Evolutionary conservation across 1,140 invertebrate species (phyloP).

Genomic region (Leptonema lineaticorne): DNA sequence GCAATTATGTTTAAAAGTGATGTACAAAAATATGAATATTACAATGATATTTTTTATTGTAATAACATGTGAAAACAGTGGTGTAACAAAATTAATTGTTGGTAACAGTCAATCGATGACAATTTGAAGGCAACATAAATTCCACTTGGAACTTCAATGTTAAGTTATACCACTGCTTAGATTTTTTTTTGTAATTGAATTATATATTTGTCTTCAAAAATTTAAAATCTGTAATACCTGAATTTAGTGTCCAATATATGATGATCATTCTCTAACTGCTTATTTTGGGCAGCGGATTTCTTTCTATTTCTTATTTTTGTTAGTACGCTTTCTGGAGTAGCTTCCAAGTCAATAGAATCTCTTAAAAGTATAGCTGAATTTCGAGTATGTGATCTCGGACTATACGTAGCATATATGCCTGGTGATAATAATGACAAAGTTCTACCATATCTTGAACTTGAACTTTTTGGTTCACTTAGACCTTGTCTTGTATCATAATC

Average conservation of each 20-base stretch:
- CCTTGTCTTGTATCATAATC: constrained; percentile 46
- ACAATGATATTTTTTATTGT: too few relatives aligned
- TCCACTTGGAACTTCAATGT: too few relatives aligned
- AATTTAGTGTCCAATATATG: constrained; percentile 38
- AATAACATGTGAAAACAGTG: too few relatives aligned
- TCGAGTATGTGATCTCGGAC: constrained; percentile 49
- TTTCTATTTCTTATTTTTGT: constrained; percentile 55
- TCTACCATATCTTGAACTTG: constrained; percentile 51
- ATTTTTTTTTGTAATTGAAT: neutral
- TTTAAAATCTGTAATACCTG: constrained; percentile 28
- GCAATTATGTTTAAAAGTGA: too few relatives aligned
- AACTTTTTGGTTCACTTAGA: constrained; percentile 42
- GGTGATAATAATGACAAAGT: constrained; percentile 54
- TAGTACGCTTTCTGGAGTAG: constrained; percentile 53
- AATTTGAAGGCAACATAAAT: too few relatives aligned
- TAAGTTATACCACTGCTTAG: neutral
- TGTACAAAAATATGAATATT: too few relatives aligned
- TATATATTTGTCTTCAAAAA: neutral
- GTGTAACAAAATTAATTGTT: too few relatives aligned
- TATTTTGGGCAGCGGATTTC: constrained; percentile 33
- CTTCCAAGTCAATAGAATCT: constrained; percentile 52
- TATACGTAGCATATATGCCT: constrained; percentile 54
- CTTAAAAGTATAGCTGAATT: constrained; percentile 55
- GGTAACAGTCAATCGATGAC: too few relatives aligned
- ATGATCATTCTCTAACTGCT: constrained; percentile 29